A percentile compares a stretch with the other conserved stretches of the same genome.
These are phyloP conservation scores for Eupristina koningsbergeri DNA, from an alignment of 1,140 invertebrate genomes.

Conservation along the genomic window DNA sequence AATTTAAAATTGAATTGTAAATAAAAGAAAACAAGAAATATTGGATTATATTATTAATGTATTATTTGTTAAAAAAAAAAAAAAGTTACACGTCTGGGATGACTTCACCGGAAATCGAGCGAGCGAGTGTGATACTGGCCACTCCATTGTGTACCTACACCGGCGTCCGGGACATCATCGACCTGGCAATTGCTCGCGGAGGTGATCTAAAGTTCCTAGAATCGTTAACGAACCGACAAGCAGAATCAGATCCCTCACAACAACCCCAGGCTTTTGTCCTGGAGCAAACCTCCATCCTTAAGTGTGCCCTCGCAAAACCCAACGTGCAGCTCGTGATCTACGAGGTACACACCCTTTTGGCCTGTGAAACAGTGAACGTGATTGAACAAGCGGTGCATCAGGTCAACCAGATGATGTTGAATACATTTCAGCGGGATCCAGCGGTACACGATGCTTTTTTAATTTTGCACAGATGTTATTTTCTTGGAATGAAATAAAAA, in stretches of 20 bases:
- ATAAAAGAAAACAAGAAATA: too few relatives aligned
- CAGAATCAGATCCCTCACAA: slow-evolving; percentile 51
- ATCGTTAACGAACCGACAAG: slow-evolving; percentile 56
- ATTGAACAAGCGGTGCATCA: slow-evolving; percentile 65
- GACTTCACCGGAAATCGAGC: slow-evolving; percentile 73
- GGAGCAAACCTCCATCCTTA: slow-evolving; percentile 65
- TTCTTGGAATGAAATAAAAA: too few relatives aligned
- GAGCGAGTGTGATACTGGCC: slow-evolving; percentile 81
- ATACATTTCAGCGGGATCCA: slow-evolving; percentile 66
- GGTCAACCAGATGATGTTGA: slow-evolving; percentile 67
- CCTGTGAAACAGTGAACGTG: slow-evolving; percentile 69
- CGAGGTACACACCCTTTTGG: slow-evolving; percentile 70
- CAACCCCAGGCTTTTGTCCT: slow-evolving; percentile 56
- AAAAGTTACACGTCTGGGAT: slow-evolving; percentile 59
- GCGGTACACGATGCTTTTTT: slow-evolving; percentile 49
- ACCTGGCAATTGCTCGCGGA: slow-evolving; percentile 74
- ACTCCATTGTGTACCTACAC: slow-evolving; percentile 85
- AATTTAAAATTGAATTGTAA: too few relatives aligned
- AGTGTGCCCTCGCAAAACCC: slow-evolving; percentile 63
- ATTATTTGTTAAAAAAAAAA: too few relatives aligned
- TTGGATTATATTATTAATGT: too few relatives aligned
- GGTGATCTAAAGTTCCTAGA: slow-evolving; percentile 64
- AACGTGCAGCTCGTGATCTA: slow-evolving; percentile 73
- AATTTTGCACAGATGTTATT: too few relatives aligned
- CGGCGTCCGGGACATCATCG: slow-evolving; percentile 82